Evolutionary conservation across 2,888 invertebrate species (phyloP).

Genomic region (Drosophila macrospina): DNA sequence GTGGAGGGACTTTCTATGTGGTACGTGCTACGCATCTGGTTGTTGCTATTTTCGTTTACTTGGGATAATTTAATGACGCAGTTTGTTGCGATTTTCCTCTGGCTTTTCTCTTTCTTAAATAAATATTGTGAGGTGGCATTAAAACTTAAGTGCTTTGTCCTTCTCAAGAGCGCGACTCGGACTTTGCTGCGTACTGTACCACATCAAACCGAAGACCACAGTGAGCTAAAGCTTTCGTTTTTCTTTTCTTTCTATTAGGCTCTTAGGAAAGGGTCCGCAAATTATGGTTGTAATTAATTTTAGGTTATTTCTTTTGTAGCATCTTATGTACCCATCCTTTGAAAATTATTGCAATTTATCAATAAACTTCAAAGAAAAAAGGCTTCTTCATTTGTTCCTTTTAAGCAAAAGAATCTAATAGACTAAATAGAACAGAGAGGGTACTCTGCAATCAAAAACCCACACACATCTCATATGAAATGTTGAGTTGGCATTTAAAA

Average conservation of each 20-base stretch:
- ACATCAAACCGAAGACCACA: background rate
- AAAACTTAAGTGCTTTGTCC: constrained; percentile 63
- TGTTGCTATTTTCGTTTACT: constrained; percentile 20
- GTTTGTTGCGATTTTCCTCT: constrained; percentile 50
- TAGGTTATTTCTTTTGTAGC: constrained; percentile 14
- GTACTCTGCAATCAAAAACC: background rate
- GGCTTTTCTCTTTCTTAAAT: constrained; percentile 51
- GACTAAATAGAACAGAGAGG: background rate
- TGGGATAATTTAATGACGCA: constrained; percentile 54
- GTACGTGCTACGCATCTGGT: constrained; percentile 13
- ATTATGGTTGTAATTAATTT: constrained; percentile 37
- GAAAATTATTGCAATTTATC: background rate
- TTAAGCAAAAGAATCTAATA: background rate
- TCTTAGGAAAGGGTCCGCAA: constrained; percentile 13
- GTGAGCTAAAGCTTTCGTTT: constrained; percentile 3
- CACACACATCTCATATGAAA: background rate
- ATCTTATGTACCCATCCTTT: background rate
- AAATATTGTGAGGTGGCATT: constrained; percentile 61
- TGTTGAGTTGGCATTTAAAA: constrained; percentile 23
- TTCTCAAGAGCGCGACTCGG: constrained; percentile 31
- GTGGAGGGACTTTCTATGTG: constrained; percentile 29
- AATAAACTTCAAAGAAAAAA: constrained; percentile 2
- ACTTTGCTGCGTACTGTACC: constrained; percentile 3
- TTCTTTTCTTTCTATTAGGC: constrained; percentile 3
- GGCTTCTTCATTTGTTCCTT: background rate